Evolutionary conservation across 2,797 vertebrate genomes (phyloP).

Genomic region (Fringilla coelebs): DNA sequence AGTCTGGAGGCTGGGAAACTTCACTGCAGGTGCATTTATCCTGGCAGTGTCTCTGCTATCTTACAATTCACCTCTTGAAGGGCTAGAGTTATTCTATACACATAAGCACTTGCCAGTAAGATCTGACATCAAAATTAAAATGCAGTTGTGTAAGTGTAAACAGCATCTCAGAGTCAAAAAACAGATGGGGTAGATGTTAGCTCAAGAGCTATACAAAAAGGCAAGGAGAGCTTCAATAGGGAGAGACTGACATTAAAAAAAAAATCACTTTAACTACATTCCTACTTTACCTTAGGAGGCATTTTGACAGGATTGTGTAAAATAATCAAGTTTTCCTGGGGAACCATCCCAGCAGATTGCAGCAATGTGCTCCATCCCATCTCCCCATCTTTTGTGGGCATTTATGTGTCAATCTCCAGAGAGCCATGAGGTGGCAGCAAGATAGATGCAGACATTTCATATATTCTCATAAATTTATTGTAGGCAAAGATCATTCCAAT

Average conservation of each 20-base stretch:
- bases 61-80: background rate
- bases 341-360: background rate
- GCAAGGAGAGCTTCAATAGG: background rate
- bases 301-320: conserved; percentile 2
- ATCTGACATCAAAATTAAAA: background rate
- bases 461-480: background rate
- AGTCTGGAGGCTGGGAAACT: background rate
- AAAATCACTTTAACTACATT: background rate
- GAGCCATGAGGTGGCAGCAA: background rate
- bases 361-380: background rate
- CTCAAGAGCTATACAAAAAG: background rate
- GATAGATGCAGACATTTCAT: background rate
- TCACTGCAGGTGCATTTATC: background rate
- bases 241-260: background rate
- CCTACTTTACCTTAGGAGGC: background rate
- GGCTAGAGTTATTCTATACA: background rate
- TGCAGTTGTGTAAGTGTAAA: background rate
- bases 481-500: background rate
- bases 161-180: background rate
- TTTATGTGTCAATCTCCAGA: background rate
- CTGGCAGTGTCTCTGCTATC: background rate
- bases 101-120: background rate
- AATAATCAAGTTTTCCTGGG: background rate
- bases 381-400: background rate
- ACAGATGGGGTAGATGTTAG: background rate